Base-by-base conservation (phyloP, 2,888 invertebrate species). In the Acleris holmiana region DNA sequence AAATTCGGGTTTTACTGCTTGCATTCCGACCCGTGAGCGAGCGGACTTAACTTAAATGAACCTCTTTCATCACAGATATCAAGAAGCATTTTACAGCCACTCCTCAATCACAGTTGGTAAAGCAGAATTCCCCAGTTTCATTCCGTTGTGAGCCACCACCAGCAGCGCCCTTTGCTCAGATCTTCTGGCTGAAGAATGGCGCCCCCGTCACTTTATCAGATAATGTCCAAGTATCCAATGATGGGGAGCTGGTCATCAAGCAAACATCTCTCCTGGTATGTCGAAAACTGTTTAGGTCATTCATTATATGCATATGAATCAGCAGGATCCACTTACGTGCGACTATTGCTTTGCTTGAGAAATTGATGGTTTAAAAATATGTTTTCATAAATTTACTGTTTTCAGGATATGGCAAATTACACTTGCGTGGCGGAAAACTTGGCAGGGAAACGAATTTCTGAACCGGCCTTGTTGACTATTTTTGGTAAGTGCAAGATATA, bases 341-440 rank as follows among this genome's bases (percentile, higher is more conserved):
- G 21, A 21, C 21, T 21, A 21, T 4, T 21, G 21, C 21, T 21
- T 21, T 21, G 21, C 4, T 21, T 21, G 21, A 21, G 21, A n/a
- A n/a, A n/a, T n/a, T n/a, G 41, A 15, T 1, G 41, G 2, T 41
- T n/a, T 15, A 54, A 41, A 63, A 55, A 17, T 10, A 4, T 4
- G 17, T 15, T 55, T 55, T 44, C 17, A 21, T 23, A 44, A 17
- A 7, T 23, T 15, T 41, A 40, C 2, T 4, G 44, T 21, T 78
- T 81, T 55, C 93, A 95, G 89, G 98, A 99, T 90, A 97, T 97
- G 90, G 98, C 97, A 72, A 99, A 99, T 94, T 99, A 98, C 89
- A 98, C 98, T 60, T 99, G 99, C 86, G 97, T 98, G 49, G 98
- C 98, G 5, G 97, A 98, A 88, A 99, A 99, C 89, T 95, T 98